A percentile compares a stretch with the other conserved stretches of the same genome.
Conservation (phyloP, 1,140 invertebrate species). For the Drosophila pallidifrons region DNA sequence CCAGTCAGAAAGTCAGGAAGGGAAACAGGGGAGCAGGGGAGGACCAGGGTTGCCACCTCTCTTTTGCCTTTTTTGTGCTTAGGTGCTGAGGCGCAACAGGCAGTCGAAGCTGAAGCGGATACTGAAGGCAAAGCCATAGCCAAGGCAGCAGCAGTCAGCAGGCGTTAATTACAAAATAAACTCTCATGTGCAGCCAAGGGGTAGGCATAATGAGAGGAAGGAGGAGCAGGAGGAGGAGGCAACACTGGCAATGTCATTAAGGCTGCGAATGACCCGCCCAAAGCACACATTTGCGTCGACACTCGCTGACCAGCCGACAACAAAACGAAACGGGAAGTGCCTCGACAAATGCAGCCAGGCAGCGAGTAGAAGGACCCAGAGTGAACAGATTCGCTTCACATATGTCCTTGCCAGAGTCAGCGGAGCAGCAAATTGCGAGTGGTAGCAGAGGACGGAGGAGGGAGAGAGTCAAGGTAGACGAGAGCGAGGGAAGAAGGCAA, state of each 20-base stretch:
- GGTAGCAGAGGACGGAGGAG: constrained; percentile 15
- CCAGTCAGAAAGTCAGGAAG: background rate
- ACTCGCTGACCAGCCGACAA: constrained; percentile 57
- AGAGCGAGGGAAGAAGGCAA: background rate
- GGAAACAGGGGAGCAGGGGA: background rate
- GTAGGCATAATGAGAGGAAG: background rate
- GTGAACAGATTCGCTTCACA: constrained; percentile 15
- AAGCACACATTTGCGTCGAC: constrained; percentile 76
- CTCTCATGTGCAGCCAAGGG: constrained; percentile 58
- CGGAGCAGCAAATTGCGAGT: constrained; percentile 33
- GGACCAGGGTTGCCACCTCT: constrained; percentile 18
- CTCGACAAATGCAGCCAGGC: constrained; percentile 74
- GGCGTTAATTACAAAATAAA: constrained; percentile 85
- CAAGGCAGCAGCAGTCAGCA: constrained; percentile 62
- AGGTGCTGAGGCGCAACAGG: constrained; percentile 75
- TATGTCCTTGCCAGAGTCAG: constrained; percentile 33
- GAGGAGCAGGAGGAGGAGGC: constrained; percentile 2
- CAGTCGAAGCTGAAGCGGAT: constrained; percentile 51
- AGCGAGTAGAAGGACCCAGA: background rate
- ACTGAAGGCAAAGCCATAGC: constrained; percentile 5
- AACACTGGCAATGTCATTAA: constrained; percentile 68
- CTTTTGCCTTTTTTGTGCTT: constrained; percentile 19
- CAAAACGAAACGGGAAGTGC: constrained; percentile 69
- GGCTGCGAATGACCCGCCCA: constrained; percentile 79
- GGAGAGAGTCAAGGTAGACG: background rate